Base-by-base conservation (phyloP, 2,113 vertebrate species). In the Apodemus sylvaticus region DNA sequence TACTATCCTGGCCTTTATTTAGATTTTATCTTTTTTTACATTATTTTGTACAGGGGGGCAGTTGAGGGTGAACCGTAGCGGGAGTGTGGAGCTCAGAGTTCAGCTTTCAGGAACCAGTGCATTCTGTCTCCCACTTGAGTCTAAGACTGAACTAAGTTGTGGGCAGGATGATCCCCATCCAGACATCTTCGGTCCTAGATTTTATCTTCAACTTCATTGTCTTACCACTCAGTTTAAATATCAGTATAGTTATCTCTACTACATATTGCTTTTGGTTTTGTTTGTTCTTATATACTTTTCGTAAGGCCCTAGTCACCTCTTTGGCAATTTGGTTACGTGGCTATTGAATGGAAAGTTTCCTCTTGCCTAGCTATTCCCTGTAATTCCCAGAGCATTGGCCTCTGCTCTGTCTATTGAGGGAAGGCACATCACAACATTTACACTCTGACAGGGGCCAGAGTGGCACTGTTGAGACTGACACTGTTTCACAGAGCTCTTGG, bases 191-290 rank as follows among this genome's bases (percentile, higher is more conserved):
- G 60, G 9, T 62, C 9, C 29, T 91, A 89, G 36, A 87, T 82
- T 45, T 91, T 86, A n/a, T 70, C 92, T 92, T 81, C 66, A 58
- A 73, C 83, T 89, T 82, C 48, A 83, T 79, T 86, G 86, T n/a
- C 16, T 87, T 36, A 83, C 86, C 10, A 87, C 16, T 12, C 22
- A 31, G 19, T 90, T 95, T 89, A 91, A 93, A 93, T 53, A 42
- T 24, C 48, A 71, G 31, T 3, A 53, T 39, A 4, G 81, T 86
- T 8, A 39, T 2, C 51, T 5, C 26, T 73, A 22, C 0, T 22
- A 34, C 29, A 64, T 2, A 71, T 60, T n/a, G 39, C 36, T 19
- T 95, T 87, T 13, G 51, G 51, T 83, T 88, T 96, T 82, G 51
- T 89, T 62, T 74, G 17, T 89, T 96, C 60, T 64, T 19, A 39